Conservation (phyloP, 2,113 vertebrate species). For the Indri indri region DNA sequence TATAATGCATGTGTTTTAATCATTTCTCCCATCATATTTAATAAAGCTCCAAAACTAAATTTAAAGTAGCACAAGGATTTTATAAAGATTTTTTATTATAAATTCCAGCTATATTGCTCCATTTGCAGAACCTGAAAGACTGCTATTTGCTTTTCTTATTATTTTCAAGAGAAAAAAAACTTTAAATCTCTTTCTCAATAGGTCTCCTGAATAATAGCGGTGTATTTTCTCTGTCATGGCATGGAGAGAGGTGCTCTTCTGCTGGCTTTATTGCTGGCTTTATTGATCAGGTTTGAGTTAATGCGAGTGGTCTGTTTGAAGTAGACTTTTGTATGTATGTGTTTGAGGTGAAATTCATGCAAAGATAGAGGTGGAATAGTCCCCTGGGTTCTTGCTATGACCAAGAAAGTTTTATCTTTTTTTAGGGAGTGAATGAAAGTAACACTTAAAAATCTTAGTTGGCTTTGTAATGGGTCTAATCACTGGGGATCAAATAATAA, state of each 20-base stretch:
- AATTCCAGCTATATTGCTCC: not conserved
- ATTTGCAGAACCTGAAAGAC: constrained; percentile 30
- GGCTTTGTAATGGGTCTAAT: constrained; percentile 30
- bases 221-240: constrained; percentile 3
- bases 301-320: constrained; percentile 54
- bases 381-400: constrained; percentile 29
- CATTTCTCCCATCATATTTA: not conserved
- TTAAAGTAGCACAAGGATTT: not conserved
- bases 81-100: not conserved
- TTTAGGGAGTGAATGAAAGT: constrained; percentile 45
- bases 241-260: not conserved
- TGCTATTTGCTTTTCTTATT: constrained; percentile 41
- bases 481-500: constrained; percentile 11
- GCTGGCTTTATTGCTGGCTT: constrained; percentile 9
- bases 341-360: constrained; percentile 53
- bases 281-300: constrained; percentile 53
- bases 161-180: constrained; percentile 10
- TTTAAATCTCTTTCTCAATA: constrained; percentile 14
- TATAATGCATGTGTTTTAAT: not conserved
- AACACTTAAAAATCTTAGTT: constrained; percentile 36
- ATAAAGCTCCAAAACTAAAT: constrained; percentile 7
- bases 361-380: constrained; percentile 13
- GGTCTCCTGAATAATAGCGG: constrained; percentile 34
- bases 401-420: constrained; percentile 33
- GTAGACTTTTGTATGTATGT: constrained; percentile 27